Conservation (phyloP, 2,888 invertebrate species). For the Halictus ligatus region DNA sequence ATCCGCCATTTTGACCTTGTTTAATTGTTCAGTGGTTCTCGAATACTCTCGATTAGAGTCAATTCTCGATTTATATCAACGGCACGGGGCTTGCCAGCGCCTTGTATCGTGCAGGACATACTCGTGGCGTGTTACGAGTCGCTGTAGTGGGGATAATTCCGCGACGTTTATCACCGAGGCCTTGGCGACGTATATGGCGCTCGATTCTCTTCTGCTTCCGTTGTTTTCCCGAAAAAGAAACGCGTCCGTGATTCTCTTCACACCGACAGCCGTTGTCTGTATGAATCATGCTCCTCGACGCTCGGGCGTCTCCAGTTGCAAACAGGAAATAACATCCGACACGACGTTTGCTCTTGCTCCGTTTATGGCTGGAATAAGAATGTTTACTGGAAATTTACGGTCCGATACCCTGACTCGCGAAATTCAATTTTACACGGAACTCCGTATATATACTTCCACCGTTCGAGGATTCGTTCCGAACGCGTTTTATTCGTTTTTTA, state of each 20-base stretch:
- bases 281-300: slow-evolving; percentile 61
- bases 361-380: background rate
- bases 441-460: background rate
- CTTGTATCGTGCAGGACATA: too few relatives aligned
- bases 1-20: too few relatives aligned
- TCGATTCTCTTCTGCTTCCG: slow-evolving; percentile 24
- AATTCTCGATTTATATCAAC: too few relatives aligned
- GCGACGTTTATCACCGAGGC: too few relatives aligned
- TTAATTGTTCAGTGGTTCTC: background rate
- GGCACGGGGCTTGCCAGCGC: too few relatives aligned
- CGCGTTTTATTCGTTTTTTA: background rate
- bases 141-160: too few relatives aligned
- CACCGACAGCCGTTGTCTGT: slow-evolving; percentile 28
- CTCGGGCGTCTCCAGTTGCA: slow-evolving; percentile 55
- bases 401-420: background rate
- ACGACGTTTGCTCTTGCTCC: background rate
- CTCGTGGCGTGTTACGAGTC: too few relatives aligned
- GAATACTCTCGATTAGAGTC: background rate
- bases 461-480: background rate
- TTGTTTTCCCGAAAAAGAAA: slow-evolving; percentile 46
- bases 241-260: slow-evolving; percentile 22
- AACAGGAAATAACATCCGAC: slow-evolving; percentile 58
- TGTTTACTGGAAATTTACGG: background rate
- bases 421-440: background rate
- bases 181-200: slow-evolving; percentile 15